Evolutionary conservation across 2,113 vertebrate species (phyloP).

Genomic region (Thamnophis sirtalis): DNA sequence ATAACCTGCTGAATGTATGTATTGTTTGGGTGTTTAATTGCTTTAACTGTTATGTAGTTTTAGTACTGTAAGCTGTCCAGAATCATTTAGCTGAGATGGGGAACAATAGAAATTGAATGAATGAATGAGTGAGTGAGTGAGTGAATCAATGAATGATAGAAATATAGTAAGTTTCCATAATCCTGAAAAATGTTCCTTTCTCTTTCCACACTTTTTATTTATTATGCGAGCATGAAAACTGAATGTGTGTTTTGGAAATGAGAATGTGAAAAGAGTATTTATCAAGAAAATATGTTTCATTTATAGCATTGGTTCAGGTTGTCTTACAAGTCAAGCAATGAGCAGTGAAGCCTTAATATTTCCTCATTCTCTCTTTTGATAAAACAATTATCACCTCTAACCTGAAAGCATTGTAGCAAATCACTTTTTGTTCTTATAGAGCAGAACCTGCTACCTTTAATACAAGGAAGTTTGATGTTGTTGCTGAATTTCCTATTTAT

Average conservation of each 20-base stretch:
- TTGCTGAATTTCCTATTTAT: background rate
- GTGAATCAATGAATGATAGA: background rate
- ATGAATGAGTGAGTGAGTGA: too few relatives aligned
- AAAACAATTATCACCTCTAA: background rate
- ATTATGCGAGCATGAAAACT: background rate
- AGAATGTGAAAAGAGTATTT: constrained; percentile 31
- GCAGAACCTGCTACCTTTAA: background rate
- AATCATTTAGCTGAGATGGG: background rate
- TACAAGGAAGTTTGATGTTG: background rate
- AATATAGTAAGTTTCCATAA: background rate
- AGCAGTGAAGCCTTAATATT: background rate
- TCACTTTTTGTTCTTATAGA: background rate
- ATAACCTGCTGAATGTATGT: background rate
- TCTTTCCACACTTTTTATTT: background rate
- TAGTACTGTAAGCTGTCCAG: background rate
- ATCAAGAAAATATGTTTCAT: constrained; percentile 33
- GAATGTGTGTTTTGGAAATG: constrained; percentile 44
- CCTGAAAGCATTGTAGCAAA: background rate
- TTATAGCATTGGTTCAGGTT: constrained; percentile 23
- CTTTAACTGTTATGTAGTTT: background rate
- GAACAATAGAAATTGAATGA: background rate
- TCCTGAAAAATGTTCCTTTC: background rate
- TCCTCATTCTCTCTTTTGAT: background rate
- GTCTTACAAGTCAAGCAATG: background rate
- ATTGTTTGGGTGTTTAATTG: background rate